A percentile compares a stretch with the other conserved stretches of the same genome.
Conservation (phyloP, 30 jellyfish, hydroid and myxozoan species). For the Sanderia malayensis region DNA sequence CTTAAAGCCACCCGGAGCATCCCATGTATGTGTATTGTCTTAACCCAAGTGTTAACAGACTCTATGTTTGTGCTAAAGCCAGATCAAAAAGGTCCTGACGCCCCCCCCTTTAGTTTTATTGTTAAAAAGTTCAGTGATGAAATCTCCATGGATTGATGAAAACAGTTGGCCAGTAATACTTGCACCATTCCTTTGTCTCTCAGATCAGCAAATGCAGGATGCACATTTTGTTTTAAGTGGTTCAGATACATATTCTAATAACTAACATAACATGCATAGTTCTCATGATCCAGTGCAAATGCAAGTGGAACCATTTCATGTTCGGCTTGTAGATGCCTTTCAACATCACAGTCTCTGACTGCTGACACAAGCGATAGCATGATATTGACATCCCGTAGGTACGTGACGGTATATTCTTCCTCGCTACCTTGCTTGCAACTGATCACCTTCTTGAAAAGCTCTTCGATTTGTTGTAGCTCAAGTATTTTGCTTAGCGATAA, state of each 20-base stretch:
- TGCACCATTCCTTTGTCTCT: not conserved
- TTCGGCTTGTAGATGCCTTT: not conserved
- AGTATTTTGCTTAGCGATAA: not conserved
- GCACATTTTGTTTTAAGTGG: not conserved
- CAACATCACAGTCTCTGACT: not conserved
- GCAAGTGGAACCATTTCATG: not conserved
- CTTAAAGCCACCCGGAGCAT: constrained; percentile 1
- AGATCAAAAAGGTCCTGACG: not conserved
- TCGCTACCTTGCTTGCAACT: not conserved
- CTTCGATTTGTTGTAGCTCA: not conserved
- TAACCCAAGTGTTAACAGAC: constrained; percentile 1
- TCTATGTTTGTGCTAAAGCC: constrained; percentile 1
- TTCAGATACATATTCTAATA: not conserved
- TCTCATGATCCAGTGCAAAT: not conserved
- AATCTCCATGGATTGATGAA: not conserved
- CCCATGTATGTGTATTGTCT: not conserved
- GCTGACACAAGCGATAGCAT: not conserved
- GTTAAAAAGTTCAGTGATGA: not conserved
- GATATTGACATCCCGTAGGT: not conserved
- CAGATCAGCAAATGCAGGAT: not conserved
- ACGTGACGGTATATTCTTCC: not conserved
- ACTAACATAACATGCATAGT: not conserved
- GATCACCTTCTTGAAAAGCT: not conserved
- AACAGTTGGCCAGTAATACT: not conserved
- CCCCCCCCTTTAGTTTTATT: not conserved